Conservation (phyloP, 2,888 invertebrate species). For the Ypsolopha sequella region DNA sequence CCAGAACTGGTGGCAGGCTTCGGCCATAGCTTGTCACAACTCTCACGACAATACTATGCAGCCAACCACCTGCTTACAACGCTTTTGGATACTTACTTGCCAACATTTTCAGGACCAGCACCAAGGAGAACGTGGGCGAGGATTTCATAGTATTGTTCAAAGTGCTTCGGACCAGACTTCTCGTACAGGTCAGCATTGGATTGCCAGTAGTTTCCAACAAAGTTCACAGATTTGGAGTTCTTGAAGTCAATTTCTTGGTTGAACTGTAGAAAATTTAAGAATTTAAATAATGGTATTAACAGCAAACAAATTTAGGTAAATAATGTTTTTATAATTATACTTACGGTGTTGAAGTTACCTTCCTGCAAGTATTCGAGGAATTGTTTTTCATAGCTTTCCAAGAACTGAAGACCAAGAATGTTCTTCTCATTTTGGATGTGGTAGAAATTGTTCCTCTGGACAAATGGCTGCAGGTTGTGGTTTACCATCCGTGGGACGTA, state of each 20-base stretch:
- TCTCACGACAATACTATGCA: too few relatives aligned
- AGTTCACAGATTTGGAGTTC: conserved; percentile 58
- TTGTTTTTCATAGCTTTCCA: conserved; percentile 72
- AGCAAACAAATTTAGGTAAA: not conserved
- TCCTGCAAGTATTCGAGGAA: conserved; percentile 59
- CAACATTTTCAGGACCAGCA: conserved; percentile 26
- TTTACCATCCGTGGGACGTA: conserved; percentile 63
- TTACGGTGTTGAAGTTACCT: conserved; percentile 72
- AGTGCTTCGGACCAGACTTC: conserved; percentile 30
- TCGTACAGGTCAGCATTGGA: conserved; percentile 62
- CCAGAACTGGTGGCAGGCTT: too few relatives aligned
- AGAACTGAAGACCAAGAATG: conserved; percentile 59
- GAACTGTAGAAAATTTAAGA: conserved; percentile 25
- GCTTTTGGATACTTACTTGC: conserved; percentile 26
- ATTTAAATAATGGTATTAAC: not conserved
- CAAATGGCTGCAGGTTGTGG: conserved; percentile 60
- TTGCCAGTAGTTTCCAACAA: conserved; percentile 69
- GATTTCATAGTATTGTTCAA: conserved; percentile 70
- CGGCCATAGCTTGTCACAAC: too few relatives aligned
- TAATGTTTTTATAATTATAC: conserved; percentile 25
- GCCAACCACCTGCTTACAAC: not conserved
- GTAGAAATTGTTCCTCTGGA: conserved; percentile 72
- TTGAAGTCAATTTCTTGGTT: conserved; percentile 39
- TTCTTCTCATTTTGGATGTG: conserved; percentile 62
- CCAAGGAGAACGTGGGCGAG: conserved; percentile 59